These are phyloP conservation scores for Limenitis camilla DNA, from an alignment of 2,888 invertebrate species.

Conservation along the genomic window DNA sequence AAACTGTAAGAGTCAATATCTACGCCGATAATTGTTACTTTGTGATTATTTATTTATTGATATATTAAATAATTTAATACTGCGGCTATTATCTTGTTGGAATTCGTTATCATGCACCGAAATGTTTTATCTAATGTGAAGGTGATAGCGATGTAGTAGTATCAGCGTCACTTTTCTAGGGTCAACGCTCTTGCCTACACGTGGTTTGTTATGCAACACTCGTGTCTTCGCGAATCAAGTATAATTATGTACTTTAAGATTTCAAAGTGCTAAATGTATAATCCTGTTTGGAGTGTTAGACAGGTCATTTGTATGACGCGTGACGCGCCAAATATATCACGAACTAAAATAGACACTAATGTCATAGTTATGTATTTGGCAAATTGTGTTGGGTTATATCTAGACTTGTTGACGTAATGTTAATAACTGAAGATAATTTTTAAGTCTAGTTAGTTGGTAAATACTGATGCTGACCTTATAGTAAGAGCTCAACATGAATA, in stretches of 20 bases:
- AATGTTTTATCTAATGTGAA: conserved; percentile 49
- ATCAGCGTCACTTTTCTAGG: conserved; percentile 51
- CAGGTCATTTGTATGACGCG: too few species aligned
- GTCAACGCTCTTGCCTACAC: conserved; percentile 58
- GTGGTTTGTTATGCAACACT: conserved; percentile 55
- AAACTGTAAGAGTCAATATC: too few species aligned
- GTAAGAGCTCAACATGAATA: neutral
- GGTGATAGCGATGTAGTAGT: conserved; percentile 49
- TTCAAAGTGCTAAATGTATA: too few species aligned
- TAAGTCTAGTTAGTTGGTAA: neutral
- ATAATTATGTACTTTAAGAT: neutral
- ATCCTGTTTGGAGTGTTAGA: too few species aligned
- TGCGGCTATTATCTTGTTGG: conserved; percentile 35
- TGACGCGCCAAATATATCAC: too few species aligned
- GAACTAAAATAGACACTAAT: too few species aligned
- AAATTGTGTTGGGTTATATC: too few species aligned
- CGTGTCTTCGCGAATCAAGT: conserved; percentile 1
- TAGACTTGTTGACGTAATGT: neutral
- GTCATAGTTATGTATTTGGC: too few species aligned
- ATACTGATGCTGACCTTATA: too few species aligned
- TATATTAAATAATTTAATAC: conserved; percentile 27
- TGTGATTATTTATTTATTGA: conserved; percentile 12
- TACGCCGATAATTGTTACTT: too few species aligned
- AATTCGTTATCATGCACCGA: conserved; percentile 44
- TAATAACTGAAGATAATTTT: neutral